Evolutionary conservation across 2,888 invertebrate genomes (phyloP).

Genomic region (Acanthosepion pharaonis): DNA sequence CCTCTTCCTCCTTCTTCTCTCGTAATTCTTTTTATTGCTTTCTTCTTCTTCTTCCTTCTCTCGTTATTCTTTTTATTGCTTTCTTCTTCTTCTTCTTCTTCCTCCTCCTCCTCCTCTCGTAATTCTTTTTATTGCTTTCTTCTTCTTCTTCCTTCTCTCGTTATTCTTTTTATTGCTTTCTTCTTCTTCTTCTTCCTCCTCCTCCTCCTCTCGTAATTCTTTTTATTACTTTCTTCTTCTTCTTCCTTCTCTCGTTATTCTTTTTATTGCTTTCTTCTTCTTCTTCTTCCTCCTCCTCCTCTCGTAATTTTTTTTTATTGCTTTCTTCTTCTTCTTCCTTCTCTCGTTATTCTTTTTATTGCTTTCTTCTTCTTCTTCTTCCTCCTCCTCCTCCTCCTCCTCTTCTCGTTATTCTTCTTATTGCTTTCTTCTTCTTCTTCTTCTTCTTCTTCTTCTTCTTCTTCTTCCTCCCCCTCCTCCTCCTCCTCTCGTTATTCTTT

Average conservation of each 20-base stretch:
- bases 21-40: rapidly evolving
- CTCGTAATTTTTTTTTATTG: too few species aligned
- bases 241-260: too few species aligned
- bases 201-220: too few species aligned
- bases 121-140: not conserved
- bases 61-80: too few species aligned
- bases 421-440: too few species aligned
- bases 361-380: not conserved
- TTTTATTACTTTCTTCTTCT: too few species aligned
- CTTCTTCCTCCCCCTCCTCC: not conserved
- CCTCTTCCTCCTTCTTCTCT: not conserved
- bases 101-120: not conserved
- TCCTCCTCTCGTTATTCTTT: not conserved
- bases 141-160: not conserved
- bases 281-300: too few species aligned
- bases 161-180: not conserved
- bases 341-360: too few species aligned
- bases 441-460: not conserved
- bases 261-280: too few species aligned
- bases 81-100: not conserved
- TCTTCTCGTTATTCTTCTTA: rapidly evolving
- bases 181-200: not conserved
- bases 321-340: not conserved
- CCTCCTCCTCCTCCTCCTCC: too few species aligned
- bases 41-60: too few species aligned